Conservation (phyloP, 2,113 vertebrate genomes). For the Labeo rohita region DNA sequence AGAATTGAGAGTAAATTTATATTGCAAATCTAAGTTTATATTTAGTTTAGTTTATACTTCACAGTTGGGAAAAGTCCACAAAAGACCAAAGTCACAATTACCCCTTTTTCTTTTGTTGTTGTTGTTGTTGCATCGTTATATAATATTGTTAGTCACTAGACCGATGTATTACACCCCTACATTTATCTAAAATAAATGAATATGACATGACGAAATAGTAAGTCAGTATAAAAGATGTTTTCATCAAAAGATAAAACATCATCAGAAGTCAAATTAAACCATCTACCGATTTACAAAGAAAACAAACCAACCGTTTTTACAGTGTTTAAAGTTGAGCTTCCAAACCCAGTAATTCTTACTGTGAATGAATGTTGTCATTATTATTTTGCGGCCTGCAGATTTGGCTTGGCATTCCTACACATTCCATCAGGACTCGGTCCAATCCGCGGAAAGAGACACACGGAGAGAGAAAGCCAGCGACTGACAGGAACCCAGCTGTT, state of each 20-base stretch:
- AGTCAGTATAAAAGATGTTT: neutral
- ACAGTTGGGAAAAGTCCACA: no score
- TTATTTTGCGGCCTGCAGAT: slow-evolving; percentile 22
- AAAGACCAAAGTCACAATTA: no score
- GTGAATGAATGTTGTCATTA: neutral
- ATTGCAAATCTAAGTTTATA: no score
- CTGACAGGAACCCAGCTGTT: slow-evolving; percentile 65
- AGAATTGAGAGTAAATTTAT: no score
- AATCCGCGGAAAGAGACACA: slow-evolving; percentile 24
- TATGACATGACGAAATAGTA: neutral
- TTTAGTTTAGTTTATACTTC: no score
- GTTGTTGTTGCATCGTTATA: no score
- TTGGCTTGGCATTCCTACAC: slow-evolving; percentile 28
- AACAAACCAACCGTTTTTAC: no score
- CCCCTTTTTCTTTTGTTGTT: no score
- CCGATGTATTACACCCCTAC: no score
- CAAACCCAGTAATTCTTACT: neutral
- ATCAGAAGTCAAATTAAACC: neutral
- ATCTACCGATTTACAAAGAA: neutral
- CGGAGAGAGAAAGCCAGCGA: neutral
- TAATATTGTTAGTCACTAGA: no score
- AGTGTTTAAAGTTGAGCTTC: neutral
- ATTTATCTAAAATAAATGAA: neutral
- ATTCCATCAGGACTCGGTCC: slow-evolving; percentile 1
- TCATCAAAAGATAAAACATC: neutral